These are phyloP conservation scores for Leucania comma DNA, from an alignment of 2,888 invertebrate species.

Conservation along the genomic window DNA sequence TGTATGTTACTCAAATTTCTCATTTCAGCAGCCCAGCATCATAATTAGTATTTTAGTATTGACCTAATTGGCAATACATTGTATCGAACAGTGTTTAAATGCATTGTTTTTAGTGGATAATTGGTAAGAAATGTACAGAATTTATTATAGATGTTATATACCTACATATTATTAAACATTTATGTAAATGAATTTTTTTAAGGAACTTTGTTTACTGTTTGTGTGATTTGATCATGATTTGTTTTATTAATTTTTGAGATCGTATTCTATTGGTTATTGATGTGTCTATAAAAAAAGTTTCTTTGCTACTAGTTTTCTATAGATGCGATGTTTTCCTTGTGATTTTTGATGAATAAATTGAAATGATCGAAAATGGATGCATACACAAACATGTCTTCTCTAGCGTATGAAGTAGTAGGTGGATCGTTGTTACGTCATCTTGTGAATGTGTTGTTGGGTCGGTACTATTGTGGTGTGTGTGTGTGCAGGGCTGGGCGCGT, in stretches of 20 bases:
- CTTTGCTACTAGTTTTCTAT: constrained; percentile 29
- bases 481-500: constrained; percentile 95
- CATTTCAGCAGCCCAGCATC: constrained; percentile 81
- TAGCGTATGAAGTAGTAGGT: constrained; percentile 33
- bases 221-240: constrained; percentile 46
- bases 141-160: constrained; percentile 78
- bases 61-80: constrained; percentile 76
- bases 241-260: constrained; percentile 33
- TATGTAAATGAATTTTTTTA: constrained; percentile 54
- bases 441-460: constrained; percentile 18
- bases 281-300: constrained; percentile 25
- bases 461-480: constrained; percentile 61
- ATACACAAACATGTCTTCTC: constrained; percentile 43
- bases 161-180: constrained; percentile 52
- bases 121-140: constrained; percentile 83
- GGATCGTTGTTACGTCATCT: constrained; percentile 32
- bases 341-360: constrained; percentile 19
- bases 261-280: constrained; percentile 15
- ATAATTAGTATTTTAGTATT: constrained; percentile 72
- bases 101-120: constrained; percentile 76
- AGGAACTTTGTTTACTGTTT: constrained; percentile 44
- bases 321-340: constrained; percentile 31
- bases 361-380: constrained; percentile 22
- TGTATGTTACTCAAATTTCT: constrained; percentile 74
- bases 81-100: constrained; percentile 72